A percentile compares a stretch with the other conserved stretches of the same genome.
These are phyloP conservation scores for Stigmatopora argus DNA, from an alignment of 2,113 vertebrate species.

Conservation along the genomic window DNA sequence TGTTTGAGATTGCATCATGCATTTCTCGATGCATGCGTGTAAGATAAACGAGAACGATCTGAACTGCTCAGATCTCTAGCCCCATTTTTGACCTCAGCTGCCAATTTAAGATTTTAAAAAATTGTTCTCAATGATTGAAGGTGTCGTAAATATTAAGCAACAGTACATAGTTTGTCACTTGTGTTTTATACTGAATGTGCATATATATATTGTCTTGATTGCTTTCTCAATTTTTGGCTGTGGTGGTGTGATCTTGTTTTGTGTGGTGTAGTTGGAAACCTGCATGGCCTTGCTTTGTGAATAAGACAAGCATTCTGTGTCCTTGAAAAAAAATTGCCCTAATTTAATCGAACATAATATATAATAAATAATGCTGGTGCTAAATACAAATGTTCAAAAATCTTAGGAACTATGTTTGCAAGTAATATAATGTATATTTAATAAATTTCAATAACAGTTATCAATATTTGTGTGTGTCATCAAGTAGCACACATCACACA, in stretches of 20 bases:
- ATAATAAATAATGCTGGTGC: neutral
- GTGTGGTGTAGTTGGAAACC: conserved; percentile 12
- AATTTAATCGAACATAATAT: neutral
- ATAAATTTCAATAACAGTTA: neutral
- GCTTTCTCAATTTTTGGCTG: neutral
- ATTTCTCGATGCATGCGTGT: neutral
- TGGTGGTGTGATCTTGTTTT: conserved; percentile 6
- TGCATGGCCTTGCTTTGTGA: conserved; percentile 49
- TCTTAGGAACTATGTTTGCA: neutral
- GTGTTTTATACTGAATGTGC: neutral
- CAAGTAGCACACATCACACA: neutral
- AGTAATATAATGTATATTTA: neutral
- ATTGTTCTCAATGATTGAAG: neutral
- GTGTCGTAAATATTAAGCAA: neutral
- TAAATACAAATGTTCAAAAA: neutral
- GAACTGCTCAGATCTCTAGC: neutral
- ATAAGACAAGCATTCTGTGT: neutral
- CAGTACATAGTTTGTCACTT: neutral
- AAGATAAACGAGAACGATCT: neutral
- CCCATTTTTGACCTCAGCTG: neutral
- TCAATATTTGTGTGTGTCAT: neutral
- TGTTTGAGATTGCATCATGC: neutral
- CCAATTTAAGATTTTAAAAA: neutral
- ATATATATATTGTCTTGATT: neutral
- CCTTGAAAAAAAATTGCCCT: neutral